Conservation (phyloP, 2,888 invertebrate genomes). For the Drosophila flavopinicola region DNA sequence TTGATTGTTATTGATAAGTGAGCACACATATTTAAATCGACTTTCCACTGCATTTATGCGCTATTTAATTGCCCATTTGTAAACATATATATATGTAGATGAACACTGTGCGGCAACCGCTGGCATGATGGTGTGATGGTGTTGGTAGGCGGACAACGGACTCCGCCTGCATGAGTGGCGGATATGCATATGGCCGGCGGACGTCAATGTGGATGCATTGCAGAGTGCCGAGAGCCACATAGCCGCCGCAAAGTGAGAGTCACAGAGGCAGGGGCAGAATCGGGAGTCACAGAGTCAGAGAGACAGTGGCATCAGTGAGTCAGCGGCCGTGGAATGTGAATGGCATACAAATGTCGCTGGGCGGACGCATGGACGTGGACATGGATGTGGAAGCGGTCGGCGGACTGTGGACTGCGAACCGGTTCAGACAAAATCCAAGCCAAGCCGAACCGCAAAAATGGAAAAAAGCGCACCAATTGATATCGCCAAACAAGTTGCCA, state of each 20-base stretch:
- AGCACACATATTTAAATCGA: too few species aligned
- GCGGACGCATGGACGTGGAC: conserved; percentile 37
- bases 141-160: conserved; percentile 63
- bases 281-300: conserved; percentile 44
- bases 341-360: conserved; percentile 76
- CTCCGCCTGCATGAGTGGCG: conserved; percentile 66
- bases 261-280: conserved; percentile 47
- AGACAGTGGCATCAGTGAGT: conserved; percentile 59
- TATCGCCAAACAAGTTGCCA: conserved; percentile 66
- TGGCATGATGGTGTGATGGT: conserved; percentile 41
- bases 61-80: too few species aligned
- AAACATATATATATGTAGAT: too few species aligned
- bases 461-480: conserved; percentile 58
- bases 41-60: too few species aligned
- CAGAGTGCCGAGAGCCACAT: conserved; percentile 23
- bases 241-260: conserved; percentile 22
- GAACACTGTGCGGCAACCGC: conserved; percentile 41
- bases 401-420: conserved; percentile 32
- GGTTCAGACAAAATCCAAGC: conserved; percentile 36
- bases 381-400: conserved; percentile 33
- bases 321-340: conserved; percentile 74
- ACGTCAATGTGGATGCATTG: conserved; percentile 58
- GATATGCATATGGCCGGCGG: conserved; percentile 72
- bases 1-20: too few species aligned
- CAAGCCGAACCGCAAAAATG: conserved; percentile 42